Evolutionary conservation across 2,797 vertebrate species (phyloP).

Genomic region (Gorsachius magnificus): DNA sequence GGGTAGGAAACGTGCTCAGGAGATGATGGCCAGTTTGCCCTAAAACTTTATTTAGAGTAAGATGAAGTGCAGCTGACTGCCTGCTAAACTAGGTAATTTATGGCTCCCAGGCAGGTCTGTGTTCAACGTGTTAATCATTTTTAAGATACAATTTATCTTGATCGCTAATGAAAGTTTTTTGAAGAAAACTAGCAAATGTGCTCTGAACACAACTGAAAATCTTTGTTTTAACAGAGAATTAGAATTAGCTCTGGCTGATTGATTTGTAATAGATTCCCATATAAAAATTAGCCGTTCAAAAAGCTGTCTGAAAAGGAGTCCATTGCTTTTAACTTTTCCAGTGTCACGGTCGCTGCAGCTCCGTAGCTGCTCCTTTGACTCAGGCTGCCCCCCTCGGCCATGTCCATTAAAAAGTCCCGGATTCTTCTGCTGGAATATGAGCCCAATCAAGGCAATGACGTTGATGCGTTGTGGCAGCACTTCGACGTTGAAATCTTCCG

Average conservation of each 20-base stretch:
- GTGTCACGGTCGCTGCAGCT: background rate
- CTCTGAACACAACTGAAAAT: background rate
- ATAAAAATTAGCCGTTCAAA: background rate
- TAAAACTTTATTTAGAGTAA: background rate
- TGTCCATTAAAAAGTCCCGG: background rate
- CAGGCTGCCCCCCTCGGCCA: background rate
- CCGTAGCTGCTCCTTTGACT: background rate
- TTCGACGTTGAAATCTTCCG: background rate
- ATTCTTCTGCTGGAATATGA: background rate
- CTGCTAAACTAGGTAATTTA: background rate
- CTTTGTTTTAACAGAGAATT: background rate
- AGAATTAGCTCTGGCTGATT: background rate
- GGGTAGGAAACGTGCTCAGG: background rate
- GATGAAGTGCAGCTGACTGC: background rate
- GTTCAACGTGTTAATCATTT: background rate
- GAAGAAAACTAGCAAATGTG: background rate
- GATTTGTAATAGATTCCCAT: background rate
- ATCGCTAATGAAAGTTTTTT: background rate
- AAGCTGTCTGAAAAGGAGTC: background rate
- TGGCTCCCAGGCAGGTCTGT: background rate
- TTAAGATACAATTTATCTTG: background rate
- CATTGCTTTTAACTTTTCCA: background rate
- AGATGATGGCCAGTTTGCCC: background rate
- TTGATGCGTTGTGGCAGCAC: background rate
- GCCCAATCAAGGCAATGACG: background rate